Conservation (phyloP, 2,888 invertebrate genomes). For the Xestia xanthographa region DNA sequence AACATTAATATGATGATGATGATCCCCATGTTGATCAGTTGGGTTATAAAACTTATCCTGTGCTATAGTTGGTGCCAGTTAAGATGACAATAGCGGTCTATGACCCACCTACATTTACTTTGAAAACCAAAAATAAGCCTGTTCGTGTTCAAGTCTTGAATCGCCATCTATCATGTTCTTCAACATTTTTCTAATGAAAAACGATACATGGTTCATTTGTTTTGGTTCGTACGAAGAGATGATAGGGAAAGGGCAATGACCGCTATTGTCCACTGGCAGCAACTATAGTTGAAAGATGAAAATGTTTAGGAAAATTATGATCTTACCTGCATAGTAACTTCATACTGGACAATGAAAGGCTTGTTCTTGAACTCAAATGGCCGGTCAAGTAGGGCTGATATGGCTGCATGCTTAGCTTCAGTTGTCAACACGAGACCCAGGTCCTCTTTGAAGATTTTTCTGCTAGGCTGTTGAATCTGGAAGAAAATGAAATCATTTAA, state of each 20-base stretch:
- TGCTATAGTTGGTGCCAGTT: no score
- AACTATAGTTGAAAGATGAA: background rate
- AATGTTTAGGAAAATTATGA: background rate
- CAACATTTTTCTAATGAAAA: no score
- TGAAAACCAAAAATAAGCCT: no score
- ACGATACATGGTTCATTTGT: background rate
- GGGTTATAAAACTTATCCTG: background rate
- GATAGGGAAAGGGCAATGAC: no score
- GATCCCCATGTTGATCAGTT: background rate
- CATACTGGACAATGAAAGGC: conserved; percentile 97
- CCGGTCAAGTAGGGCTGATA: conserved; percentile 94
- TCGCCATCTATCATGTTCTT: no score
- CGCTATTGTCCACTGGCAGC: no score
- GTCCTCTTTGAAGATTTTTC: conserved; percentile 95
- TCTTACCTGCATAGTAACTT: conserved; percentile 95
- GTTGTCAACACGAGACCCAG: conserved; percentile 97
- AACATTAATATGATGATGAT: no score
- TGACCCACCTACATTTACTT: no score
- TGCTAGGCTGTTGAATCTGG: conserved; percentile 92
- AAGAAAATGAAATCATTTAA: conserved; percentile 7
- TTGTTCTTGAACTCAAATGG: conserved; percentile 96
- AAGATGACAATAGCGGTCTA: no score
- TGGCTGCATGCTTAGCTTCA: conserved; percentile 99
- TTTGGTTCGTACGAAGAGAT: background rate
- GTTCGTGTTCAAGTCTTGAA: no score